Base-by-base conservation (phyloP, 1,140 invertebrate species). In the Trichomalopsis sarcophagae region DNA sequence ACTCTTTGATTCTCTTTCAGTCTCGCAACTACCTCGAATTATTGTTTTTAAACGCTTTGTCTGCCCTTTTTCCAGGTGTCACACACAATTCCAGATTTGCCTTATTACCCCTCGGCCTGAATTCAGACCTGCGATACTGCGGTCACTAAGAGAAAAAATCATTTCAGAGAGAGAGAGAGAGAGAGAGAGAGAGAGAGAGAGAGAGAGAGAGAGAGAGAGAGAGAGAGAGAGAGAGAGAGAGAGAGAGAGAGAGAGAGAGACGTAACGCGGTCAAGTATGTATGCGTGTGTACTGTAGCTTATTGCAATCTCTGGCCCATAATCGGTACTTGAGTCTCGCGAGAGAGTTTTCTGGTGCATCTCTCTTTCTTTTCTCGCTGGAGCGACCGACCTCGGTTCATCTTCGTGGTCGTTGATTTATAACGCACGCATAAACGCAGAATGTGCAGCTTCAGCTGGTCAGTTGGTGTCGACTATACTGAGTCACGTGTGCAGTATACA, bases 251-350 rank as follows among this genome's bases (percentile, higher is more conserved):
- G 27, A 62, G 75, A 75, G 74, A 21, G 23, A 44, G 21, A 68
- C 33, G 21, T 30, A 83, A 76, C 71, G 30, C 81, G 81, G 81
- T 83, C 81, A 83, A 83, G 81, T 75, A 76, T 76, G 76, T 30
- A 66, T 30, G 44, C 2, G 23, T 2, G 33, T 44, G 50, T 14
- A 44, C 17, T 6, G 14, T 7, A 7, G 21, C 55, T 62, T 62
- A 62, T 62, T 21, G 47, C 71, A 82, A 82, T 55, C 44, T 81
- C 36, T 17, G 2, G 66, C 47, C 40, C 80, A 62, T 33, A 62
- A 74, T 47, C 55, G 50, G 73, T 6, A 27, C 17, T 62, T 11
- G 21, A 77, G n/a, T 68, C 74, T 84, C 55, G 44, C 36, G 23
- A n/a, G 73, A 66, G n/a, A 27, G 7, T 77, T 68, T 84, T 78